phyloP scores from a whole-genome alignment of 2,113 vertebrate species.

The Stegostoma tigrinum region DNA sequence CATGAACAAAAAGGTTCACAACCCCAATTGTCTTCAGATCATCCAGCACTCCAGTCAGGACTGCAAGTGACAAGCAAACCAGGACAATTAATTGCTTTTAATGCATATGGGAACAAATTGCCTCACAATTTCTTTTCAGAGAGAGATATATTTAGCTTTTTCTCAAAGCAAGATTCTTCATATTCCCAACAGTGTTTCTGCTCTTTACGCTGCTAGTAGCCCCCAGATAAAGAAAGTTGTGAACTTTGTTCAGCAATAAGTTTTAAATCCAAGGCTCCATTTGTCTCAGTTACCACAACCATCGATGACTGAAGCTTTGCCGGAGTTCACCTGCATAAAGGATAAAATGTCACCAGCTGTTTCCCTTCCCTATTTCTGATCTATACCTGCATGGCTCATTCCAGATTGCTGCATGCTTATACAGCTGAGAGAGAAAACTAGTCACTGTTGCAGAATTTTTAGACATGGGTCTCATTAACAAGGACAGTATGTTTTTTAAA shows the following conservation, averaged over 20 bases:
- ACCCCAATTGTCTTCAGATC: not conserved
- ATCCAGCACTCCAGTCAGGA: not conserved
- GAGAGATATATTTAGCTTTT: not conserved
- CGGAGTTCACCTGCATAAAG: not conserved
- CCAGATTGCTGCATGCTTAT: too few relatives aligned
- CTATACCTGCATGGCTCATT: too few relatives aligned
- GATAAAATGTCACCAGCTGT: not conserved
- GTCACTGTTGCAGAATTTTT: too few relatives aligned
- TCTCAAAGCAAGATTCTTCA: not conserved
- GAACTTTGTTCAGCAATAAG: too few relatives aligned
- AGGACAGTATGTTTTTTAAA: not conserved
- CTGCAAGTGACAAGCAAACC: not conserved
- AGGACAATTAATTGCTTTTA: not conserved
- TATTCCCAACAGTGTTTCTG: not conserved
- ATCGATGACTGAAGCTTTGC: not conserved
- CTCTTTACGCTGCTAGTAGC: not conserved
- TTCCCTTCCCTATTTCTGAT: too few relatives aligned
- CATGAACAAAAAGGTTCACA: not conserved
- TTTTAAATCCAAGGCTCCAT: not conserved
- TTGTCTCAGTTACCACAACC: not conserved
- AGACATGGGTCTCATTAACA: too few relatives aligned
- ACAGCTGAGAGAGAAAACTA: too few relatives aligned
- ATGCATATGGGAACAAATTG: not conserved
- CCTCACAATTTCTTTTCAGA: not conserved
- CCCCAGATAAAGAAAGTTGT: not conserved